phyloP scores from a whole-genome alignment of 1,140 invertebrate genomes.

The Drosophila santomea region DNA sequence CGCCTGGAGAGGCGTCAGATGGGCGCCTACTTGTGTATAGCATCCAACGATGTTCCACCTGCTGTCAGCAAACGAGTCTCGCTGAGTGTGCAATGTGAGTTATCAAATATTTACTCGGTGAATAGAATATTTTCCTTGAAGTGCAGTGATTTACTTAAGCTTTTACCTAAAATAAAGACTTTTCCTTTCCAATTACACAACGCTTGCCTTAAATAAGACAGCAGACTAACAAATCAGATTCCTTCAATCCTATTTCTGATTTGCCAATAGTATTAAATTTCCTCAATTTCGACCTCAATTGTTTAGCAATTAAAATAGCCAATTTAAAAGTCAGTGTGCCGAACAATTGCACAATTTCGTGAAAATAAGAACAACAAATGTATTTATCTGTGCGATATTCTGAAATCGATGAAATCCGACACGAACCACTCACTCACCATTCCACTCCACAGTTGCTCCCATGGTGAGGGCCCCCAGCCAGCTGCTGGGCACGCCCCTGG shows the following conservation, averaged over 20 bases:
- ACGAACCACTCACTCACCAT: background rate
- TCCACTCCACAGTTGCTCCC: conserved; percentile 88
- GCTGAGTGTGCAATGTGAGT: conserved; percentile 95
- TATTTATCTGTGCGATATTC: background rate
- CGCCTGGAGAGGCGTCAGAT: conserved; percentile 92
- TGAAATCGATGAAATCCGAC: conserved; percentile 8
- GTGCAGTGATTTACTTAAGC: background rate
- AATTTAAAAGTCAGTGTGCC: background rate
- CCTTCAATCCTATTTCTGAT: no score
- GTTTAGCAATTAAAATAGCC: background rate
- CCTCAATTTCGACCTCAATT: background rate
- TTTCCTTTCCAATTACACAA: no score
- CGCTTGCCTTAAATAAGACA: no score
- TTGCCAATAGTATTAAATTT: no score
- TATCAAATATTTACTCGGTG: background rate
- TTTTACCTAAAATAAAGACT: no score
- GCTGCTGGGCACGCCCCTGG: conserved; percentile 91
- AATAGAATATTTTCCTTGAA: background rate
- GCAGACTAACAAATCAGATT: no score
- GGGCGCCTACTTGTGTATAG: conserved; percentile 95
- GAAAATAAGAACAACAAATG: background rate
- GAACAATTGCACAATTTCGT: background rate
- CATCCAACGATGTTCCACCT: conserved; percentile 94
- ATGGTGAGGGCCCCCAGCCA: conserved; percentile 93
- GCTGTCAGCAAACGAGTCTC: conserved; percentile 94